Base-by-base conservation (phyloP, 1,140 invertebrate genomes). In the Daktulosphaira vitifoliae region DNA sequence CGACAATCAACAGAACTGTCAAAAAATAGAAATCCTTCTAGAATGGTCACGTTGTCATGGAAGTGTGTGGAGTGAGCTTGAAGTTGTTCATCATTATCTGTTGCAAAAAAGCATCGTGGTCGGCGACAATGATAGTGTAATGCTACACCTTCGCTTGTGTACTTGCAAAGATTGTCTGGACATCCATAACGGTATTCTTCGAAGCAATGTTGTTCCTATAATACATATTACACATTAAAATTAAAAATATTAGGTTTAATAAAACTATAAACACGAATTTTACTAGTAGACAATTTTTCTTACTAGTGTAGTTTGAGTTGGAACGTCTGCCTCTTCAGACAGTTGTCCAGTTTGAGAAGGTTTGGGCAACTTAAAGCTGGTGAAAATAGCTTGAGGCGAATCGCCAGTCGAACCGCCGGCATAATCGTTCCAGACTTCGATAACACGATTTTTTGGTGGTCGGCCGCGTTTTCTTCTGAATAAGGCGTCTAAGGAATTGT, bases 301-400 rank as follows among this genome's bases (percentile, higher is more conserved):
- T 62, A 62, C 56, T 39, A 62, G 56, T 3, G 56, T 62, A 23
- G 56, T 62, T 77, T 77, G 5, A 74, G 70, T 68, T 74, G 73
- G 7, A 71, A 72, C 66, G 25, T 62, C 56, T 11, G 42, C 39
- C 9, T 62, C 56, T 48, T 62, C 56, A 25, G 56, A 46, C n/a
- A 22, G 56, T 16, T 62, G 56, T 33, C 56, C 56, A 13, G 42
- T 16, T 13, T 72, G 65, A 42, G 54, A 68, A 2, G 81, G 81
- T 76, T 92, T 91, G 18, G 90, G 90, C 64, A 94, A 77, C 74
- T 94, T 94, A 73, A 93, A 94, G 69, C 89, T 92, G 23, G 90
- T 92, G 73, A 93, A 94, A 68, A 94, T 92, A 7, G 90, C 91
- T 76, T 93, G 89, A 7, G 89, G 89, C 29, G 86, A 85, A 62